Conservation (phyloP, 2,888 invertebrate species). For the Agrilus biguttatus region DNA sequence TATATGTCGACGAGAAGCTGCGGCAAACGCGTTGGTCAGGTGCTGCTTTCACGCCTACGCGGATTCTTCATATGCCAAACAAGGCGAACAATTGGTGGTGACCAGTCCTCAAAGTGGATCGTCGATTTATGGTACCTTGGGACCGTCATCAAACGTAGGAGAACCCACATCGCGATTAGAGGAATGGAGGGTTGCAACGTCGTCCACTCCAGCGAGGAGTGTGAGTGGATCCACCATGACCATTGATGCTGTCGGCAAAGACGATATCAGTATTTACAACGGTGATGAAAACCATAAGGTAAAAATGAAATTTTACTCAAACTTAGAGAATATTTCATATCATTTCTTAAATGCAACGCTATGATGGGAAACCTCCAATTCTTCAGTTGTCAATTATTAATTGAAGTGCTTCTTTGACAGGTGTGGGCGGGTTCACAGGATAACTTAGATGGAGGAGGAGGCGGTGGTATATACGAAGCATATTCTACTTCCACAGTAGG, state of each 20-base stretch:
- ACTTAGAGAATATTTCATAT: too few relatives aligned
- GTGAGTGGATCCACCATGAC: conserved; percentile 41
- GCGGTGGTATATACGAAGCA: conserved; percentile 46
- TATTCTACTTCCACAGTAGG: conserved; percentile 42
- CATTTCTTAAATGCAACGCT: too few relatives aligned
- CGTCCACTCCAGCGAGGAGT: conserved; percentile 26
- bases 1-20: conserved; percentile 90
- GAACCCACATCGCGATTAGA: conserved; percentile 23
- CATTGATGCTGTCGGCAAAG: conserved; percentile 47
- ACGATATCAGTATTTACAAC: conserved; percentile 73
- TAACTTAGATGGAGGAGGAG: conserved; percentile 41
- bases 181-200: conserved; percentile 34
- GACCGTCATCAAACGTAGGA: not conserved
- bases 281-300: conserved; percentile 86
- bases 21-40: conserved; percentile 92
- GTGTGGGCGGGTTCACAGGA: conserved; percentile 74
- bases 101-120: conserved; percentile 28
- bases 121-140: conserved; percentile 25
- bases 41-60: conserved; percentile 98
- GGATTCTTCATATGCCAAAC: conserved; percentile 84
- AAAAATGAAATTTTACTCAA: too few relatives aligned
- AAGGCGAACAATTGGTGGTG: conserved; percentile 37
- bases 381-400: not conserved
- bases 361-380: too few relatives aligned
- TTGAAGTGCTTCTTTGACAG: conserved; percentile 2